Evolutionary conservation across 64 coral and sea anemone species (phyloP).

Genomic region (Stichodactyla mertensii): DNA sequence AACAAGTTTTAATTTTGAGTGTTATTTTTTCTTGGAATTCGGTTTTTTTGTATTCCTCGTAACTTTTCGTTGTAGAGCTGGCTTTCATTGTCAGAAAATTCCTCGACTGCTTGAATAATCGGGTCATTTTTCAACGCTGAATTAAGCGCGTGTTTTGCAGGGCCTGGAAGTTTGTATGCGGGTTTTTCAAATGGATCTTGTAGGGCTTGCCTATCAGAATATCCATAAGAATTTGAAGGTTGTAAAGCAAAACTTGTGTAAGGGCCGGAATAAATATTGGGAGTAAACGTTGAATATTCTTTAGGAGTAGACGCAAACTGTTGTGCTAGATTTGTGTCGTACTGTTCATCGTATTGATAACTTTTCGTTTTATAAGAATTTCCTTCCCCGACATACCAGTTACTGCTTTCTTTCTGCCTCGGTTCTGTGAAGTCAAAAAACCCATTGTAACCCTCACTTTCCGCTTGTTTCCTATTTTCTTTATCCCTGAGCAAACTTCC

Average conservation of each 20-base stretch:
- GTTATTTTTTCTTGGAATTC: not conserved
- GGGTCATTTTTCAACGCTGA: constrained; percentile 15
- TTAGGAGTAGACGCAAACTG: not conserved
- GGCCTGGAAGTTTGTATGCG: not conserved
- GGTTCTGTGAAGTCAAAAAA: not conserved
- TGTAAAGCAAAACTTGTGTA: not conserved
- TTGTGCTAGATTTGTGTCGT: not conserved
- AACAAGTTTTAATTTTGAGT: not conserved
- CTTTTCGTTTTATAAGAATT: not conserved
- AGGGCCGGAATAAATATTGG: not conserved
- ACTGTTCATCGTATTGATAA: constrained; percentile 12
- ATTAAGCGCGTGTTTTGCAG: not conserved
- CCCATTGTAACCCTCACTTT: not conserved
- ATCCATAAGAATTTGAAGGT: not conserved
- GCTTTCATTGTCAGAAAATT: not conserved
- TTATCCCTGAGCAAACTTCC: not conserved
- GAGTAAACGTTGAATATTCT: constrained; percentile 9
- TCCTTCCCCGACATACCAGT: not conserved
- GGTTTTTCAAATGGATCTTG: no score
- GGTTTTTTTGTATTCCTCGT: not conserved
- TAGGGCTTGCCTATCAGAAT: not conserved
- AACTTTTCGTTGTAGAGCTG: constrained; percentile 12
- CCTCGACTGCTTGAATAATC: constrained; percentile 9
- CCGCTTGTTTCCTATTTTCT: not conserved
- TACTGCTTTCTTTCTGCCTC: not conserved